Evolutionary conservation across 1,140 invertebrate genomes (phyloP).

Genomic region (Eumeta japonica): DNA sequence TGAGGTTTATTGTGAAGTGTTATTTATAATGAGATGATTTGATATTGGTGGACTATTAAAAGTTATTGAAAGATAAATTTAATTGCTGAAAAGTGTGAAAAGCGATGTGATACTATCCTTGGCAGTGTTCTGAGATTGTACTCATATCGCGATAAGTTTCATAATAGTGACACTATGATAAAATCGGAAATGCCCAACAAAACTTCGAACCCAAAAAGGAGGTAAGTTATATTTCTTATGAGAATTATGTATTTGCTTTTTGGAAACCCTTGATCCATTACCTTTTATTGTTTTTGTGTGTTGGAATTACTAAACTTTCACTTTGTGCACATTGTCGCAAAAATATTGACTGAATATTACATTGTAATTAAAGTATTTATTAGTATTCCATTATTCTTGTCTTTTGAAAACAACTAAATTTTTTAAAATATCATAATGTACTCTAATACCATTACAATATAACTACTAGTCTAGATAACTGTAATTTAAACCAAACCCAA

Average conservation of each 20-base stretch:
- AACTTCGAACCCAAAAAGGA: slow-evolving; percentile 45
- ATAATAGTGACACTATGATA: slow-evolving; percentile 41
- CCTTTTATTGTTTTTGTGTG: slow-evolving; percentile 6
- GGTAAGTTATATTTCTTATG: slow-evolving; percentile 27
- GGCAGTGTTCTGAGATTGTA: slow-evolving; percentile 58
- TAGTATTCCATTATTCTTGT: slow-evolving; percentile 2
- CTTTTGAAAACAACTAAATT: no score
- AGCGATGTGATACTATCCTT: slow-evolving; percentile 57
- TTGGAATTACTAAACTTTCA: slow-evolving; percentile 10
- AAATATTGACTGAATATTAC: background rate
- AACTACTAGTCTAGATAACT: no score
- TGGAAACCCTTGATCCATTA: background rate
- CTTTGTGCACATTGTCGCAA: slow-evolving; percentile 1
- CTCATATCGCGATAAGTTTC: slow-evolving; percentile 48
- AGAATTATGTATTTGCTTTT: background rate
- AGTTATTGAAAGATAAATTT: no score
- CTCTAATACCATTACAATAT: no score
- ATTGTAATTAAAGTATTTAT: background rate
- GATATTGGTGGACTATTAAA: no score
- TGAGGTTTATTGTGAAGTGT: no score
- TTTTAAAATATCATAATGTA: no score
- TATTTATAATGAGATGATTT: no score
- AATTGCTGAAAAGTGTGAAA: slow-evolving; percentile 27
- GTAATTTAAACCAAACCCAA: no score
- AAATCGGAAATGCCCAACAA: slow-evolving; percentile 49